A percentile compares a stretch with the other conserved stretches of the same genome.
Evolutionary conservation across 2,113 vertebrate species (phyloP).

Genomic region (Oreochromis tanganicae): DNA sequence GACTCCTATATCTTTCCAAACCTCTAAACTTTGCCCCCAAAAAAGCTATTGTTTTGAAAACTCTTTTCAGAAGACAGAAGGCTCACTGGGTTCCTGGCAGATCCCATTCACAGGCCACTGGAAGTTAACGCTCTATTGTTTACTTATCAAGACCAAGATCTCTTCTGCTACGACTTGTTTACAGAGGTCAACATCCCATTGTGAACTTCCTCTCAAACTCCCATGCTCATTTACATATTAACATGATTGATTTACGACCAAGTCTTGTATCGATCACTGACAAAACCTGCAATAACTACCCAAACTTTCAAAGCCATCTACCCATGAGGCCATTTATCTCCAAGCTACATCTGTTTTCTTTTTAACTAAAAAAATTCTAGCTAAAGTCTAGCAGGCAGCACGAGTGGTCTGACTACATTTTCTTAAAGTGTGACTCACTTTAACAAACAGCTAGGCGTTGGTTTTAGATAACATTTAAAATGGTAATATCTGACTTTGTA

Average conservation of each 20-base stretch:
- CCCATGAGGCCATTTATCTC: background rate
- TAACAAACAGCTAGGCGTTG: background rate
- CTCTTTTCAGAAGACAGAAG: constrained; percentile 5
- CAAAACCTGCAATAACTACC: background rate
- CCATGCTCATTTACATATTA: background rate
- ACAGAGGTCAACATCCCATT: background rate
- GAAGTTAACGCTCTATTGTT: constrained; percentile 31
- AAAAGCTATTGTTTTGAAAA: constrained; percentile 7
- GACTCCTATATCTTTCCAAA: background rate
- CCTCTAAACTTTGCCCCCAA: background rate
- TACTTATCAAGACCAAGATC: background rate
- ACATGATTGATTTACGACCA: background rate
- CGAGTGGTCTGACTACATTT: background rate
- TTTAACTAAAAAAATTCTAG: background rate
- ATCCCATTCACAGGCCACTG: background rate
- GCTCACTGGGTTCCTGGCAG: constrained; percentile 8
- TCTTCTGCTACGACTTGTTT: background rate
- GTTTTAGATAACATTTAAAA: background rate
- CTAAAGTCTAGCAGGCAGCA: background rate
- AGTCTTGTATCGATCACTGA: background rate
- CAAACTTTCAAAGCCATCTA: background rate
- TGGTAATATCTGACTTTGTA: background rate
- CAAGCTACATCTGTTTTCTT: background rate
- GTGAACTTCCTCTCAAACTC: background rate
- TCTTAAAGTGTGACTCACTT: background rate